Evolutionary conservation across 2,113 vertebrate species (phyloP).

Genomic region (Pitta sordida): DNA sequence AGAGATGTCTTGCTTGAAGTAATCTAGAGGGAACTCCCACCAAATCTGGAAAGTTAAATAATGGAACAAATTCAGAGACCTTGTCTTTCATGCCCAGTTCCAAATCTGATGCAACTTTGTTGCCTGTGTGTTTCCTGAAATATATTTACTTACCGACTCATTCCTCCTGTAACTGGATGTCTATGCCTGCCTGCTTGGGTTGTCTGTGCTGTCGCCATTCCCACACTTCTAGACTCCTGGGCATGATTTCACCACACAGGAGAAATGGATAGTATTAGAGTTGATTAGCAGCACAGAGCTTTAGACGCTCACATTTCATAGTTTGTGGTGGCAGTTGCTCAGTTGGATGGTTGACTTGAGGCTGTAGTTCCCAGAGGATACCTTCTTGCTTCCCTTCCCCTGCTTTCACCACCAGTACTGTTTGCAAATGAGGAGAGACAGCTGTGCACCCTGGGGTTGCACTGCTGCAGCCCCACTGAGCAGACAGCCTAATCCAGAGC

Average conservation of each 20-base stretch:
- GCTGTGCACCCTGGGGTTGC: not conserved
- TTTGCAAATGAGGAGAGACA: not conserved
- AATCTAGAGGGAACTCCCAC: not conserved
- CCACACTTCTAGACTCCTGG: rapidly evolving
- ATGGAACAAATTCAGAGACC: not conserved
- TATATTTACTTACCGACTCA: not conserved
- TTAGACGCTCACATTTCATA: rapidly evolving
- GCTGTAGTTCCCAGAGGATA: not conserved
- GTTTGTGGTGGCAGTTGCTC: not conserved
- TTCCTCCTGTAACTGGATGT: not conserved
- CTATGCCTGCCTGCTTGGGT: not conserved
- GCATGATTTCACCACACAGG: not conserved
- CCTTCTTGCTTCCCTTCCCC: not conserved
- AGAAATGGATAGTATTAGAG: not conserved
- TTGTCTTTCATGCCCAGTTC: not conserved
- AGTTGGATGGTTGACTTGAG: not conserved
- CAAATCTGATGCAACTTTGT: not conserved
- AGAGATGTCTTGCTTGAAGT: not conserved
- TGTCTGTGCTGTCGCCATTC: not conserved
- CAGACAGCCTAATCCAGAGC: not conserved
- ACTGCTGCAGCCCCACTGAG: not conserved
- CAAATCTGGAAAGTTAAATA: not conserved
- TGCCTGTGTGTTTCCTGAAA: not conserved
- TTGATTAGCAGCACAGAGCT: not conserved
- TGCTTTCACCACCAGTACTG: not conserved